These are phyloP conservation scores for Manis javanica DNA, from an alignment of 2,797 vertebrate species.

Conservation along the genomic window DNA sequence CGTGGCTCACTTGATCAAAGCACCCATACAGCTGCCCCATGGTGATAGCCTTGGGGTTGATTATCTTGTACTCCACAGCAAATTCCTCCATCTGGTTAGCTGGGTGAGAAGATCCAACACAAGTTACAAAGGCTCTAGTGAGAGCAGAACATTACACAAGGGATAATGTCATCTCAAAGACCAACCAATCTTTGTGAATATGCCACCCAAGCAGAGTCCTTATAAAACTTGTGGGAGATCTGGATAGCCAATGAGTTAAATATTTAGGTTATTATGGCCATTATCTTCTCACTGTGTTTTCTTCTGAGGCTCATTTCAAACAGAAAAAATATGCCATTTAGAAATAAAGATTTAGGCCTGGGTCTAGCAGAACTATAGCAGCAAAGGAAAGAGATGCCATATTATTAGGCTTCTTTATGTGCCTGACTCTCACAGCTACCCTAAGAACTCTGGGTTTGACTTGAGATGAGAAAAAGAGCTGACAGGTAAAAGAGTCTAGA, in stretches of 20 bases:
- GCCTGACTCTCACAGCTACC: neutral
- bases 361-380: neutral
- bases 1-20: constrained; percentile 94
- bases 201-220: neutral
- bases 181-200: neutral
- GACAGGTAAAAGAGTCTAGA: neutral
- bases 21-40: constrained; percentile 96
- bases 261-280: neutral
- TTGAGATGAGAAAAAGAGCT: neutral
- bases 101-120: constrained; percentile 70
- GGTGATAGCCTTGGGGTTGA: constrained; percentile 97
- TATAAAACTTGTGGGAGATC: neutral
- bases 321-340: neutral
- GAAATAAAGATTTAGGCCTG: neutral
- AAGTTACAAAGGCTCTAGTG: constrained; percentile 43
- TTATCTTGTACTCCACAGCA: constrained; percentile 92
- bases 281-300: neutral
- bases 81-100: constrained; percentile 92
- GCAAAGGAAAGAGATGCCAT: neutral
- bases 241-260: neutral
- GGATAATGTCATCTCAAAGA: neutral
- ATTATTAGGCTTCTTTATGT: neutral
- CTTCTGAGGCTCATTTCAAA: constrained; percentile 39
- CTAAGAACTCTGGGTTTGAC: neutral
- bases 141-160: constrained; percentile 6